Evolutionary conservation across 2,888 invertebrate genomes (phyloP), one percentile per base, ranked within the genome.

Genomic region (Isoperla grammatica): DNA sequence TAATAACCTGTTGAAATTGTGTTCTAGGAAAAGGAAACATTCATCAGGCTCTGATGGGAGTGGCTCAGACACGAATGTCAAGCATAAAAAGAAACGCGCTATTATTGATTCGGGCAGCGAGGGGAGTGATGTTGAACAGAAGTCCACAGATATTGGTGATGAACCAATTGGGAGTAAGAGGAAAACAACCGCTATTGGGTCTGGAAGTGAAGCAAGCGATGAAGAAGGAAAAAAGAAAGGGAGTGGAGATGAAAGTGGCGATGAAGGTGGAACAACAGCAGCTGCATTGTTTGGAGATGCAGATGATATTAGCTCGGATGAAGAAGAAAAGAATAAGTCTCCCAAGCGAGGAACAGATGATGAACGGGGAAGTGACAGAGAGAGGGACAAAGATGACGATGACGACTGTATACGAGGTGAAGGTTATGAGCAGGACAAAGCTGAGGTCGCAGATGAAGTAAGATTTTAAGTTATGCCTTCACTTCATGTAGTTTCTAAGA

Each of bases 241-340:
- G 1, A 56, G 48, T 23, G 56, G 15, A n/a, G 49, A 60, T 23
- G 59, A 19, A n/a, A 61, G 42, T 3, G 61, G 13, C 9, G 22
- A 29, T 19, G 43, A 35, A 8, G 49, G 40, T 17, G 42, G 19
- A 12, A 86, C 85, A 55, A 87, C 85, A 29, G 90, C 92, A 0
- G 88, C 88, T 65, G 92, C 90, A 8, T 78, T 95, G 23, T 95
- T 95, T 75, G 95, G 95, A 11, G 95, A 95, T 76, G 95, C 94
- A 13, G 88, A 93, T 63, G 95, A 95, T 72, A 95, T 95, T 48
- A 93, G 92, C 71, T 86, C 89, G 6, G 94, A 93, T 65, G 90
- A 91, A 67, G 91, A 89, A 61, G 83, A 78, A 5, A 71, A 71
- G 60, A 72, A 70, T 8, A 76, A 76, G 67, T 71, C 70, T 19